These are phyloP conservation scores for Mus musculus DNA, from an alignment of 2,113 vertebrate genomes.

Conservation along the genomic window GRCm39 chr8:30408501-30409000, in stretches of 20 bases:
- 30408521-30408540: neutral
- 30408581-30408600: neutral
- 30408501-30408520: neutral
- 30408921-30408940: neutral
- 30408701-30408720: neutral
- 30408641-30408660: neutral
- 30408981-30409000: neutral
- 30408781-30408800: neutral
- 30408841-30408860: neutral
- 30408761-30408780: neutral
- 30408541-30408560: neutral
- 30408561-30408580: neutral
- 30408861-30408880: neutral
- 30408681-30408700: neutral
- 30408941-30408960: neutral
- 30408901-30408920: neutral
- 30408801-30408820: neutral
- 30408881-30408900: neutral
- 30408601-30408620: neutral
- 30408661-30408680: no score
- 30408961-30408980: neutral
- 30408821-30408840: neutral
- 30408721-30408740: neutral
- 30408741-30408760: neutral
- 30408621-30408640: neutral